Percentiles rank a stretch among this genome's conserved stretches.
Conservation (phyloP, 2,888 invertebrate species). For the Spialia ferax region DNA sequence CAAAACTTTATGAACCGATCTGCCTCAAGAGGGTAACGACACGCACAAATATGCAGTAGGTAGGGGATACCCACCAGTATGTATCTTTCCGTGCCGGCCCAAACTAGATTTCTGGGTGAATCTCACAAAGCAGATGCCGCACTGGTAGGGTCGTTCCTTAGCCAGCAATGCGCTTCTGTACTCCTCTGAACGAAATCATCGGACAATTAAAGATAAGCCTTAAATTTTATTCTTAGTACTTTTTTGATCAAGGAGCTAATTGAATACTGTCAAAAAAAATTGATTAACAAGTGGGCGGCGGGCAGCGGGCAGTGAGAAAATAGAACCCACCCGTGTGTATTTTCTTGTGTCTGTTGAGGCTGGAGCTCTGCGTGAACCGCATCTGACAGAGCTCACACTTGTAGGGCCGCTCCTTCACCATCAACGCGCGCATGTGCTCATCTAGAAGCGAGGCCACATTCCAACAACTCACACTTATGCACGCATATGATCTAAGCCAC, state of each 20-base stretch:
- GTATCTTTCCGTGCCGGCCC: constrained; percentile 89
- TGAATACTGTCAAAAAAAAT: constrained; percentile 44
- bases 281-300: constrained; percentile 24
- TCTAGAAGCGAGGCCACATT: constrained; percentile 81
- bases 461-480: constrained; percentile 58
- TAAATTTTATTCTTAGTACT: constrained; percentile 33
- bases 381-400: constrained; percentile 90
- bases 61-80: constrained; percentile 81
- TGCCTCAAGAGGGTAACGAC: constrained; percentile 73
- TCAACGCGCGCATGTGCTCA: constrained; percentile 85
- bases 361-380: constrained; percentile 91
- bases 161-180: constrained; percentile 80
- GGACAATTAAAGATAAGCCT: constrained; percentile 57
- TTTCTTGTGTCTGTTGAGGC: constrained; percentile 90
- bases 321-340: constrained; percentile 88
- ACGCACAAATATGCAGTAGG: constrained; percentile 69
- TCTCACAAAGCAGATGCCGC: constrained; percentile 88
- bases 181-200: constrained; percentile 80
- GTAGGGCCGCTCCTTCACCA: constrained; percentile 87
- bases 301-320: constrained; percentile 63
- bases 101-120: constrained; percentile 90
- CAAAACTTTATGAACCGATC: constrained; percentile 66
- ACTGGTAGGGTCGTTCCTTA: constrained; percentile 87
- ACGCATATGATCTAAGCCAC: constrained; percentile 52
- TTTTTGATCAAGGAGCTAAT: constrained; percentile 48